These are phyloP conservation scores for Drosophila equinoxialis DNA, from an alignment of 1,140 invertebrate genomes.

Conservation along the genomic window DNA sequence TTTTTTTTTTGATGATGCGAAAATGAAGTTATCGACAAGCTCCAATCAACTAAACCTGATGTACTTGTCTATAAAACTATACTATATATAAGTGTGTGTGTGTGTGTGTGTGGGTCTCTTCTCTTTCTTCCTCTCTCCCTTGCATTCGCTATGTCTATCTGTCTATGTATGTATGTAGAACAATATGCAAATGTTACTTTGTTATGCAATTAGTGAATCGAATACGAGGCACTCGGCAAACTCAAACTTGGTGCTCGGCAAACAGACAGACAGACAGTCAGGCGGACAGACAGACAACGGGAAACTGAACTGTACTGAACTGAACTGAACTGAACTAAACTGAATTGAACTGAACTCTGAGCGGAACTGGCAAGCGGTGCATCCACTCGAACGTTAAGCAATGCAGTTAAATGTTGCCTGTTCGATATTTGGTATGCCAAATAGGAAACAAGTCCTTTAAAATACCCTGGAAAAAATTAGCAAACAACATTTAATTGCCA, in stretches of 20 bases:
- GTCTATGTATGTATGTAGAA: constrained; percentile 69
- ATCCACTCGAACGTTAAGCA: constrained; percentile 36
- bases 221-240: constrained; percentile 65
- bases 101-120: neutral
- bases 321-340: neutral
- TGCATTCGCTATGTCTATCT: neutral
- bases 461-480: neutral
- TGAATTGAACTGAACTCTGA: neutral
- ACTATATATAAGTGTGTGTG: neutral
- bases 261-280: constrained; percentile 48
- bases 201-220: constrained; percentile 83
- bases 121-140: constrained; percentile 1
- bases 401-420: constrained; percentile 19
- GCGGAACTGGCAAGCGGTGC: neutral
- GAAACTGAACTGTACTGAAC: constrained; percentile 13
- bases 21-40: constrained; percentile 74
- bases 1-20: constrained; percentile 55
- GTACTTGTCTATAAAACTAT: constrained; percentile 6
- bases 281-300: constrained; percentile 32
- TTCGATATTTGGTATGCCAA: neutral
- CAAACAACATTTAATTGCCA: too few species aligned
- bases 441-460: neutral
- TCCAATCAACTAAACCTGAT: constrained; percentile 10
- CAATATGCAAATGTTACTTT: constrained; percentile 82
- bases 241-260: constrained; percentile 46